Evolutionary conservation across 2,113 vertebrate genomes (phyloP).

Genomic region (Sitta europaea): DNA sequence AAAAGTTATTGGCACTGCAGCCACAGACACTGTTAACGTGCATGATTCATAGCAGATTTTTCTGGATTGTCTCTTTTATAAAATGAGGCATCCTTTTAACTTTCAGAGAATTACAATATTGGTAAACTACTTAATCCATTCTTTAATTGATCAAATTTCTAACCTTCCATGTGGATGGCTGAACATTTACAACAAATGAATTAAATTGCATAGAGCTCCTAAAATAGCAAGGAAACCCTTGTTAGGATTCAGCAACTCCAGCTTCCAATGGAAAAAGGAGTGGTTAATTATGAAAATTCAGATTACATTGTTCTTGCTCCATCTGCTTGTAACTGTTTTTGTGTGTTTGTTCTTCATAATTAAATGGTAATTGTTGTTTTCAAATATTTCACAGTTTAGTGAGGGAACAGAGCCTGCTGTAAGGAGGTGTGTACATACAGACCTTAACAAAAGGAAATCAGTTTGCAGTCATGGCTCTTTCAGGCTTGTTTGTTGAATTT

Average conservation of each 20-base stretch:
- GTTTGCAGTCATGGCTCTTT: not conserved
- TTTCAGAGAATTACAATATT: not conserved
- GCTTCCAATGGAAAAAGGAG: not conserved
- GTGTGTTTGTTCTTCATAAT: not conserved
- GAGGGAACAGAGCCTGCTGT: not conserved
- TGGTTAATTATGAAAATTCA: not conserved
- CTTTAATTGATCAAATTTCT: not conserved
- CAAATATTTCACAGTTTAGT: not conserved
- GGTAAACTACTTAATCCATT: not conserved
- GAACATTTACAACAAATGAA: not conserved
- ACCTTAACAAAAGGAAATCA: not conserved
- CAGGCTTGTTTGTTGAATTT: not conserved
- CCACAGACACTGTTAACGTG: not conserved
- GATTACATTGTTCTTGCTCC: not conserved
- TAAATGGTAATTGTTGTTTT: slow-evolving; percentile 13
- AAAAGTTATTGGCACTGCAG: not conserved
- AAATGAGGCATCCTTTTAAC: not conserved
- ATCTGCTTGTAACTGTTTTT: not conserved
- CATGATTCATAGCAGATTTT: not conserved
- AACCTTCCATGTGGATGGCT: not conserved
- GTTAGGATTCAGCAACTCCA: not conserved
- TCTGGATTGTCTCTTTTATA: not conserved
- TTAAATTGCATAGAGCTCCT: not conserved
- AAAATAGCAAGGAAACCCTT: not conserved
- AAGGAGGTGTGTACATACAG: not conserved